Evolutionary conservation across 2,113 vertebrate species (phyloP), one percentile per base, ranked within the genome.

Genomic region (Calyptommatus sinebrachiatus): DNA sequence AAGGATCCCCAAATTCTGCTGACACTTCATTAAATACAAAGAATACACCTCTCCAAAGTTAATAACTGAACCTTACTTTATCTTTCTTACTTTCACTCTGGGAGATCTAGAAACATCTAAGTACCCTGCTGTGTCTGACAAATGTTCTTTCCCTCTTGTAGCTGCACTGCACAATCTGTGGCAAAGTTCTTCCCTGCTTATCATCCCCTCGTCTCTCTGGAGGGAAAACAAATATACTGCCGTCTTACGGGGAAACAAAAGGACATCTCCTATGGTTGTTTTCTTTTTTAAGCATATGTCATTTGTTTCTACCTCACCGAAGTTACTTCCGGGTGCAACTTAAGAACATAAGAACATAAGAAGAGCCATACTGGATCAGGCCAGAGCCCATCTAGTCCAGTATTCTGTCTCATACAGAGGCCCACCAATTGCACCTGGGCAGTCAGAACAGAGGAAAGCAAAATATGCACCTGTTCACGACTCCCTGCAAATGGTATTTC

Each of bases 211-310:
- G 8, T 53, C 79, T 76, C 12, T 10, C 21, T 22, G 66, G 1
- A 45, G 1, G 69, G 73, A 83, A 73, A 29, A 41, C 63, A 76
- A 24, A 22, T 78, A 7, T 73, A 7, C 24, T 48, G 41, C 29
- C 67, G 75, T 29, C 80, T 57, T 69, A 78, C 77, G 84, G n/a
- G 61, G n/a, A 29, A 73, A 73, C 1, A 83, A 83, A 4, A 41
- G n/a, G 20, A 78, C n/a, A 1, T 2, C 84, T 79, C 60, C 70
- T 80, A 80, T 50, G 48, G 48, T 9, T 50, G 14, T 4, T 18
- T 57, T 57, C 10, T 9, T 22, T 31, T 50, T 45, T 65, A 65
- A 57, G 14, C 14, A 57, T 57, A 20, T 18, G 14, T 57, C 53
- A 57, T 57, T 57, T 14, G 16, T 57, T 57, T 57, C 18, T 14